Percentiles rank a stretch among this genome's conserved stretches.
Evolutionary conservation across 2,113 vertebrate genomes (phyloP).

Genomic region (Prunella fulvescens): DNA sequence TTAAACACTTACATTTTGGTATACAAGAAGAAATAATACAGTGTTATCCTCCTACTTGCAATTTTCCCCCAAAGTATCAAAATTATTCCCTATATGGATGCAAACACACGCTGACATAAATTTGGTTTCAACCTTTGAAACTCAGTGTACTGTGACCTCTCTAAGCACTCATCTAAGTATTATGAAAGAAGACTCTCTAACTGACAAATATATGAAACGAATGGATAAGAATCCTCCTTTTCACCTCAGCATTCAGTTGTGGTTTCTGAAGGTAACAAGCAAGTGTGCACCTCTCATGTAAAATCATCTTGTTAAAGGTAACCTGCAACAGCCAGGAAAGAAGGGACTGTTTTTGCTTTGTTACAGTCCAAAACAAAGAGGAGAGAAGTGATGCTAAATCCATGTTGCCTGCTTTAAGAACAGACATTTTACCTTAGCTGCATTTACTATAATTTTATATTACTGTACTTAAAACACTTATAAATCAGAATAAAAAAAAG

Average conservation of each 20-base stretch:
- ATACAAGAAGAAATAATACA: background rate
- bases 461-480: background rate
- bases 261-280: slow-evolving; percentile 10
- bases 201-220: slow-evolving; percentile 36
- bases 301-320: background rate
- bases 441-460: background rate
- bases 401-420: background rate
- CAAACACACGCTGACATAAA: background rate
- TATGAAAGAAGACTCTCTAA: background rate
- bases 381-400: background rate
- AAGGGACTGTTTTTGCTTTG: background rate
- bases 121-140: slow-evolving; percentile 11
- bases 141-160: background rate
- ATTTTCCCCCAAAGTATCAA: background rate
- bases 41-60: background rate
- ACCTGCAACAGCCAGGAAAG: background rate
- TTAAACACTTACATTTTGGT: background rate
- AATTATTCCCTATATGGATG: background rate
- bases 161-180: background rate
- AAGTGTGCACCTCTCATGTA: background rate
- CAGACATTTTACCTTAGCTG: background rate
- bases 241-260: slow-evolving; percentile 3
- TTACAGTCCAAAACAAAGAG: background rate
- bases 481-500: background rate
- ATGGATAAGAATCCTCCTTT: slow-evolving; percentile 31